phyloP scores from a whole-genome alignment of 2,113 vertebrate genomes.

The Xiphorhynchus elegans region DNA sequence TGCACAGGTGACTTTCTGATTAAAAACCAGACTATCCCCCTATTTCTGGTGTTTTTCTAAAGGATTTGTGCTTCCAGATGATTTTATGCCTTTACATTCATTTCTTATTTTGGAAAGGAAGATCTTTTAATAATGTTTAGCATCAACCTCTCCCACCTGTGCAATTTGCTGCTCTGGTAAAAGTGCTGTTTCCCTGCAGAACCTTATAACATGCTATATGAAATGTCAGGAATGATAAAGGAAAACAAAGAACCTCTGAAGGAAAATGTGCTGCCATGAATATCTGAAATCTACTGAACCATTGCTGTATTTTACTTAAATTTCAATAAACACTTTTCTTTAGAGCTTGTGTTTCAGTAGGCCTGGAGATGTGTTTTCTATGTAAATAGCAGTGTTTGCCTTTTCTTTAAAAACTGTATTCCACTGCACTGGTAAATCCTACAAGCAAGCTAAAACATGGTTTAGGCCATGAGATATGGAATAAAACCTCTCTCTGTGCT shows the following conservation, averaged over 20 bases:
- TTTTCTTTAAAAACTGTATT: conserved; percentile 24
- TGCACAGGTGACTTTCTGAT: not conserved
- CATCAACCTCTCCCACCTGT: not conserved
- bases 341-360: conserved; percentile 10
- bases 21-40: not conserved
- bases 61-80: not conserved
- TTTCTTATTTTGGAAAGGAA: conserved; percentile 37
- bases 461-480: not conserved
- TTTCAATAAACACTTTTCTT: conserved; percentile 25
- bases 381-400: conserved; percentile 37
- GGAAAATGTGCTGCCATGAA: conserved; percentile 4
- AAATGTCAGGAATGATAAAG: conserved; percentile 50
- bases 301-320: conserved; percentile 30
- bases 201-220: not conserved
- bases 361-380: conserved; percentile 4
- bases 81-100: conserved; percentile 3
- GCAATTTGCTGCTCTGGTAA: not conserved
- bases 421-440: conserved; percentile 8
- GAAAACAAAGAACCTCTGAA: conserved; percentile 27
- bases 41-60: conserved; percentile 4
- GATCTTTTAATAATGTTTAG: conserved; percentile 49
- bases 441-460: not conserved
- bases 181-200: conserved; percentile 11
- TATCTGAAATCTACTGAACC: conserved; percentile 17
- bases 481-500: not conserved